Conservation (phyloP, 1,140 invertebrate species). For the Drosophila lini region DNA sequence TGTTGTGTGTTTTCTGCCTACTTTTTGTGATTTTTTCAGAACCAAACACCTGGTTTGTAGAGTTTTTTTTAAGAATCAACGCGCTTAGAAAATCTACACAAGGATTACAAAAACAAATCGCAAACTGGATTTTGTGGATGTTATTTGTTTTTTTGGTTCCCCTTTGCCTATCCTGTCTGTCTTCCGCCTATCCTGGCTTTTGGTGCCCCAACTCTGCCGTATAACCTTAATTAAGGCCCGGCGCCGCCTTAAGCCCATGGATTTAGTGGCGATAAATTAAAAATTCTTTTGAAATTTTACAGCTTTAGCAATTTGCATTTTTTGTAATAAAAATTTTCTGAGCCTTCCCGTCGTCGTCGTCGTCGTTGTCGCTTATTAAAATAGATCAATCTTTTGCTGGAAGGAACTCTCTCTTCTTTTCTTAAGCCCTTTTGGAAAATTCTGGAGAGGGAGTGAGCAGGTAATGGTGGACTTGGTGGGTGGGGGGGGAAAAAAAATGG, state of each 20-base stretch:
- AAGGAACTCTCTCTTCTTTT: not conserved
- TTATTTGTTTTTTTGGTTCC: not conserved
- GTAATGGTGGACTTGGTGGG: not conserved
- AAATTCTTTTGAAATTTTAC: constrained; percentile 39
- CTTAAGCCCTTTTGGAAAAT: not conserved
- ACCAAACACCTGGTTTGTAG: not conserved
- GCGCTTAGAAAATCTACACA: not conserved
- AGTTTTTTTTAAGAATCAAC: not conserved
- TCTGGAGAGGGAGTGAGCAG: not conserved
- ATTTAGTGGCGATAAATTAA: constrained; percentile 51
- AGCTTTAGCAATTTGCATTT: constrained; percentile 44
- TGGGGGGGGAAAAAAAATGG: constrained; percentile 36
- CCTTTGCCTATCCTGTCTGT: not conserved
- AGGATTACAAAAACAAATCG: not conserved
- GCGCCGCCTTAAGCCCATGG: constrained; percentile 1
- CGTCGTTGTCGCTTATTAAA: constrained; percentile 62
- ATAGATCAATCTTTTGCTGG: constrained; percentile 69
- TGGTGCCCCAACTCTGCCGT: not conserved
- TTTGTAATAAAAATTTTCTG: constrained; percentile 48
- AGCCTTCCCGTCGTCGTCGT: constrained; percentile 24
- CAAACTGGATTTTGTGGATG: not conserved
- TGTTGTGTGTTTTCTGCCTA: not conserved
- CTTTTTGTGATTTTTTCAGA: not conserved
- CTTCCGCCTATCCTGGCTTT: not conserved
- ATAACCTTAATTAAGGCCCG: constrained; percentile 23